These are phyloP conservation scores for Syrmaticus mikado DNA, from an alignment of 2,113 vertebrate genomes.

Conservation along the genomic window DNA sequence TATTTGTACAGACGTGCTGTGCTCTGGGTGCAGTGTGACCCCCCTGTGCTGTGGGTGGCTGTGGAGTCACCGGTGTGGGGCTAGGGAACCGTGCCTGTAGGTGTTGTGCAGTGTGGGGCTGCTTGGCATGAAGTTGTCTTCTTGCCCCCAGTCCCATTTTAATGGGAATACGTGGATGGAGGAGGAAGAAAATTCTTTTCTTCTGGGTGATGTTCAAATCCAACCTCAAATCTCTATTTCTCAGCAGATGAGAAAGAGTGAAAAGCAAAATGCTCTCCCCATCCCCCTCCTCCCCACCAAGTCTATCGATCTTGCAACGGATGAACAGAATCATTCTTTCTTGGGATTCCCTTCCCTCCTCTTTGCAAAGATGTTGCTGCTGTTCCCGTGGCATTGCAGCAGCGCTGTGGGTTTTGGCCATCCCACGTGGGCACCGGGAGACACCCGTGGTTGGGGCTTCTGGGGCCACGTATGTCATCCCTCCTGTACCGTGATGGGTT, in stretches of 20 bases:
- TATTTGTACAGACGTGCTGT: not conserved
- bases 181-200: not conserved
- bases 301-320: slow-evolving; percentile 31
- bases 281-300: not conserved
- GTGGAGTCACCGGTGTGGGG: not conserved
- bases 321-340: not conserved
- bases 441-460: not conserved
- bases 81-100: fast-evolving
- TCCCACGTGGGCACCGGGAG: fast-evolving
- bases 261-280: not conserved
- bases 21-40: not conserved
- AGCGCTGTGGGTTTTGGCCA: fast-evolving
- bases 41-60: not conserved
- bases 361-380: fast-evolving
- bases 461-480: not conserved
- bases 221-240: slow-evolving; percentile 16
- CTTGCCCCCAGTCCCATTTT: not conserved
- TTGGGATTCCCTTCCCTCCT: slow-evolving; percentile 40
- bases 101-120: not conserved
- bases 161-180: not conserved
- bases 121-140: not conserved
- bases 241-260: not conserved
- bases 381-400: fast-evolving
- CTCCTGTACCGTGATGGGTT: not conserved
- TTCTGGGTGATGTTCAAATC: slow-evolving; percentile 49